phyloP scores from a whole-genome alignment of 2,797 vertebrate species.

The Takifugu ocellatus region DNA sequence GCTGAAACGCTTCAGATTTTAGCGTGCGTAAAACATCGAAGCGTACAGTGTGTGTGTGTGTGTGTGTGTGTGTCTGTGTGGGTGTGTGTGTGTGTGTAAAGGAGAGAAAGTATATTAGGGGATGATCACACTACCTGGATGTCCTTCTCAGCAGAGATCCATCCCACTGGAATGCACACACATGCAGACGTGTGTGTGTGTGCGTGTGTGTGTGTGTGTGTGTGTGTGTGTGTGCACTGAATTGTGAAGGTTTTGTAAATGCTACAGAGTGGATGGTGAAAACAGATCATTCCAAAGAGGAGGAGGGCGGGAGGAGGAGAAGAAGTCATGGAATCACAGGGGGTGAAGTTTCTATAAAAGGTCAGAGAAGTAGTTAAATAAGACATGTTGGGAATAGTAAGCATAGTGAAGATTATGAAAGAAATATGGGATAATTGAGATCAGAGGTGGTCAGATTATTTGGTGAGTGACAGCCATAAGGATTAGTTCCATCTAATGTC shows the following conservation, averaged over 20 bases:
- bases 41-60: conserved; percentile 1
- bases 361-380: conserved; percentile 53
- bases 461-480: too few species aligned
- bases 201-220: background rate
- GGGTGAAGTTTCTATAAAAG: conserved; percentile 54
- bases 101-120: conserved; percentile 18
- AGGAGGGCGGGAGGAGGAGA: conserved; percentile 7
- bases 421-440: background rate
- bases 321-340: conserved; percentile 17
- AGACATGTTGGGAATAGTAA: conserved; percentile 15
- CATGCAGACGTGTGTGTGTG: conserved; percentile 4
- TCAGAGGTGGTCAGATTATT: background rate
- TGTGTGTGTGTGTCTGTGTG: conserved; percentile 11
- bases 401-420: background rate
- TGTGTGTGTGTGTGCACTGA: conserved; percentile 1
- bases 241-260: conserved; percentile 50
- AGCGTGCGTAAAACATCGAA: conserved; percentile 37
- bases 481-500: too few species aligned
- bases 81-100: conserved; percentile 16
- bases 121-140: conserved; percentile 47
- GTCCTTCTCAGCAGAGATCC: conserved; percentile 52
- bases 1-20: conserved; percentile 26
- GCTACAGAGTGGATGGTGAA: conserved; percentile 30
- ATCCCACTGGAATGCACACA: conserved; percentile 25
- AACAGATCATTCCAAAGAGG: conserved; percentile 23